Conservation (phyloP, 64 coral and sea anemone genomes). For the Orbicella faveolata region DNA sequence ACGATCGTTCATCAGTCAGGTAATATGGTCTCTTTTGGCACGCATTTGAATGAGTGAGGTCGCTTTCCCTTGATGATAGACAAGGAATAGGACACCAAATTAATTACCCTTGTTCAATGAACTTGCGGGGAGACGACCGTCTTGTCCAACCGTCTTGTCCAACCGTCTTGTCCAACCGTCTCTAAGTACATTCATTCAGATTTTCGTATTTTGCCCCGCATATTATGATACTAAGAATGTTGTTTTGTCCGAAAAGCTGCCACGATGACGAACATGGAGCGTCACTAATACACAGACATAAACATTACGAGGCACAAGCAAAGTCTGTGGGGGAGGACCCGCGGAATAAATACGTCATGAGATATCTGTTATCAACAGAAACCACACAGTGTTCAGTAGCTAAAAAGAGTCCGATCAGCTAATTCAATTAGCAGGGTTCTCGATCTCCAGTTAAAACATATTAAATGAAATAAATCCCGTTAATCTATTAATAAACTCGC, state of each 20-base stretch:
- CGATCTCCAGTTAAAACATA: not conserved
- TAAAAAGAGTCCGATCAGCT: not conserved
- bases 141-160: not conserved
- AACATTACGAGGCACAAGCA: not conserved
- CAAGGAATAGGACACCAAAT: conserved; percentile 26
- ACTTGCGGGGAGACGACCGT: not conserved
- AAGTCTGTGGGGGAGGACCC: conserved; percentile 7
- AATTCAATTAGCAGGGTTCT: conserved; percentile 28
- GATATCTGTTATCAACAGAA: not conserved
- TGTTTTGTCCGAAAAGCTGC: not conserved
- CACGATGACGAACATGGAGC: conserved; percentile 8
- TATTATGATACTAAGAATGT: not conserved
- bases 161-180: not conserved
- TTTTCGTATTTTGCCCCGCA: not conserved
- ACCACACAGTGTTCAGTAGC: not conserved
- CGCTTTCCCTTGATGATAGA: conserved; percentile 29
- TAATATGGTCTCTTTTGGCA: conserved; percentile 12
- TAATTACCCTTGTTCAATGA: not conserved
- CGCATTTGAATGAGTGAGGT: conserved; percentile 15
- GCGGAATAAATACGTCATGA: not conserved
- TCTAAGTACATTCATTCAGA: not conserved
- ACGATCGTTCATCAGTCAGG: not conserved
- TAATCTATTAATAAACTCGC: not conserved
- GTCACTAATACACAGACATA: conserved; percentile 16
- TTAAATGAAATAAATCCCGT: not conserved